Percentiles rank a stretch among this genome's conserved stretches.
These are phyloP conservation scores for Maniola hyperantus DNA, from an alignment of 2,888 invertebrate species.

Conservation along the genomic window DNA sequence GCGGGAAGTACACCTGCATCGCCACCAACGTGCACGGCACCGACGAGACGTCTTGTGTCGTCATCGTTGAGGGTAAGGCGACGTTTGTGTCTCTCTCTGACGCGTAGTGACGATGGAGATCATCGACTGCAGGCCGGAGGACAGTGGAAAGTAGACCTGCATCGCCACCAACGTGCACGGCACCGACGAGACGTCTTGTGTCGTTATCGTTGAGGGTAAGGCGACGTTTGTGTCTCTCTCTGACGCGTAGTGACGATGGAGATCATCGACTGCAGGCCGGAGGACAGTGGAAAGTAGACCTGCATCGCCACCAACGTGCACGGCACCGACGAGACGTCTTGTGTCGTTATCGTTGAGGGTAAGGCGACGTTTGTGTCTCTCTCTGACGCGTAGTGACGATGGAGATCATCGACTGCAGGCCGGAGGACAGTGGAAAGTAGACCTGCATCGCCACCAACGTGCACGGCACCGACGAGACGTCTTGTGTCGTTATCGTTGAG, in stretches of 20 bases:
- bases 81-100: too few relatives aligned
- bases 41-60: conserved; percentile 97
- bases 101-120: conserved; percentile 99
- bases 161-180: conserved; percentile 97
- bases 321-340: conserved; percentile 97
- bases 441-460: conserved; percentile 95
- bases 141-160: conserved; percentile 98
- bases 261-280: conserved; percentile 95
- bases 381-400: conserved; percentile 92
- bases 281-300: conserved; percentile 97
- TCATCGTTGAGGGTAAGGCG: conserved; percentile 94
- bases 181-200: conserved; percentile 96
- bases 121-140: conserved; percentile 95
- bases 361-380: conserved; percentile 48
- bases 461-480: conserved; percentile 97
- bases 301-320: conserved; percentile 97
- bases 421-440: conserved; percentile 98
- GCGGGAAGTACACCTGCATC: conserved; percentile 97
- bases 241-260: conserved; percentile 96
- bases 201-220: conserved; percentile 97
- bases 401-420: conserved; percentile 97
- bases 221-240: conserved; percentile 17
- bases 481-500: conserved; percentile 97
- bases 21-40: conserved; percentile 97
- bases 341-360: conserved; percentile 98